These are phyloP conservation scores for Andrena camellia DNA, from an alignment of 2,888 invertebrate genomes.

Conservation along the genomic window DNA sequence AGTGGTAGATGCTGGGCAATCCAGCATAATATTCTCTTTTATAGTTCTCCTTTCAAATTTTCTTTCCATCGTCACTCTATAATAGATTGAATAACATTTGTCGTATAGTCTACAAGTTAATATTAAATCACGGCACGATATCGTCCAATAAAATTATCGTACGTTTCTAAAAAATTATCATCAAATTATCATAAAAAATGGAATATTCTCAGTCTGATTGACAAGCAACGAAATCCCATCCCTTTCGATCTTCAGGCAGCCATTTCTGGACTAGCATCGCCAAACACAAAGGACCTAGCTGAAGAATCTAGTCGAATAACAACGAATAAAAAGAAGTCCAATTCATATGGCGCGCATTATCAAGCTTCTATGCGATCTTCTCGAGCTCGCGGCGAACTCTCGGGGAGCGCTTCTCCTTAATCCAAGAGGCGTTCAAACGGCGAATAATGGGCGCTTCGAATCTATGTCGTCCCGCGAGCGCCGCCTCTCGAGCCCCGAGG, in stretches of 20 bases:
- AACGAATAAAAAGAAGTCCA: neutral
- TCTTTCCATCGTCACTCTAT: too few relatives aligned
- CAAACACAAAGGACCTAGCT: neutral
- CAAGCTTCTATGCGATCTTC: neutral
- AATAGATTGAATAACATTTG: too few relatives aligned
- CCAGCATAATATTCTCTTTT: too few relatives aligned
- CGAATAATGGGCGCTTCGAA: conserved; percentile 52
- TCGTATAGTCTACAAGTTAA: too few relatives aligned
- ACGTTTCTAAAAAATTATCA: too few relatives aligned
- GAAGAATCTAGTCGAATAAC: conserved; percentile 10
- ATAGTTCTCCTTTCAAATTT: too few relatives aligned
- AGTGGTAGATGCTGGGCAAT: too few relatives aligned
- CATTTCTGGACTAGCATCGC: neutral
- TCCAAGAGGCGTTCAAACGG: conserved; percentile 15
- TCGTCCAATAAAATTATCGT: too few relatives aligned
- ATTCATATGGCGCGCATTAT: conserved; percentile 22
- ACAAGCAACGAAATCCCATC: neutral
- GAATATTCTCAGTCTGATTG: neutral
- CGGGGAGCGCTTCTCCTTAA: conserved; percentile 10
- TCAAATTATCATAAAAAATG: too few relatives aligned
- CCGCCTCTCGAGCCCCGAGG: conserved; percentile 29
- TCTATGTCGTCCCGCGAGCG: conserved; percentile 39
- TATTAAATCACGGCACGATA: too few relatives aligned
- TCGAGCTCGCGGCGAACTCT: neutral
- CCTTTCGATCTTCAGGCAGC: neutral